Conservation (phyloP, 1,140 invertebrate species). For the Pseudobourletiella spinata region DNA sequence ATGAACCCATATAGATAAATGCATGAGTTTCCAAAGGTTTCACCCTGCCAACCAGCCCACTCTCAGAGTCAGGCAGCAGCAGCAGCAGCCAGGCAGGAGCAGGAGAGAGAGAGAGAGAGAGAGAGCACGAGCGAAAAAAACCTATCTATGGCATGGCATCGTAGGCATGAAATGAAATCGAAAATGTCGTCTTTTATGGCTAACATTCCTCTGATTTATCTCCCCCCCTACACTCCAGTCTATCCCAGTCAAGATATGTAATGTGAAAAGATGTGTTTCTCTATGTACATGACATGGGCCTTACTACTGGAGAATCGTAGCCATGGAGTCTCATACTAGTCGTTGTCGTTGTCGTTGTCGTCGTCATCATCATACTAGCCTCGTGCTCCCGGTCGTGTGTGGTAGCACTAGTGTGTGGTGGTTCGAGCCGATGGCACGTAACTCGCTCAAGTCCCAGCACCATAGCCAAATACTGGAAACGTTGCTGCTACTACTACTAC, state of each 20-base stretch:
- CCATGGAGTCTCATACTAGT: no score
- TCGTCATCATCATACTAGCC: no score
- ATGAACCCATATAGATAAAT: background rate
- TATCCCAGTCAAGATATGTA: background rate
- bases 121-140: slow-evolving; percentile 3
- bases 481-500: no score
- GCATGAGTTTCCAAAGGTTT: background rate
- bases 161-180: slow-evolving; percentile 16
- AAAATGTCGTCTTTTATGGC: slow-evolving; percentile 16
- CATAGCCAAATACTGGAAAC: no score
- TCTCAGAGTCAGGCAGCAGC: no score
- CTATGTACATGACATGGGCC: background rate
- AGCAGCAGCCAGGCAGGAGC: no score
- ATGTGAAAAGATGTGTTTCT: slow-evolving; percentile 7
- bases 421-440: background rate
- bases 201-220: slow-evolving; percentile 16
- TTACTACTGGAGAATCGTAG: no score
- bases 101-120: background rate
- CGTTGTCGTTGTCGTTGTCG: no score
- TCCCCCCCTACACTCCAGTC: background rate
- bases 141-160: slow-evolving; percentile 4
- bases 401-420: background rate
- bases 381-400: no score
- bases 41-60: no score
- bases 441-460: background rate